Percentiles rank a stretch among this genome's conserved stretches.
Conservation (phyloP, 2,113 vertebrate genomes). For the Oncorhynchus gorbuscha region DNA sequence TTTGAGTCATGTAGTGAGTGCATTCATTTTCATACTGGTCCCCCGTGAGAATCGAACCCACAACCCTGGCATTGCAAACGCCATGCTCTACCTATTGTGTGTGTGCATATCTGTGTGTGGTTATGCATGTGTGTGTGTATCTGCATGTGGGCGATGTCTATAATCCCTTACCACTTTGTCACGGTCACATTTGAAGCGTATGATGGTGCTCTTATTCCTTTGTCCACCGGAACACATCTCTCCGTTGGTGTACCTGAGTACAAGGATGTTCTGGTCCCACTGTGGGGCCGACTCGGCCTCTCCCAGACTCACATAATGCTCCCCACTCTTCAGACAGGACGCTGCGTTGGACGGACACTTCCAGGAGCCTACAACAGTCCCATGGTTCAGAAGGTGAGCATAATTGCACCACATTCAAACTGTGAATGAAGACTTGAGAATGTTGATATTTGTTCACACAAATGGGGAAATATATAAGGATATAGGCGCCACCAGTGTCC, state of each 20-base stretch:
- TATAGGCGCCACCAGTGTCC: no score
- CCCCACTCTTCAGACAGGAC: slow-evolving; percentile 75
- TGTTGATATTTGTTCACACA: no score
- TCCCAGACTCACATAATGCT: slow-evolving; percentile 82
- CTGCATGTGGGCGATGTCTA: background rate
- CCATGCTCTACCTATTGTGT: no score
- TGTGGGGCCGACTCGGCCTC: slow-evolving; percentile 73
- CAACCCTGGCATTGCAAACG: no score
- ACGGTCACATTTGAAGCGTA: slow-evolving; percentile 85
- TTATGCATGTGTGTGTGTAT: background rate
- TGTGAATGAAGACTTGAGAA: no score
- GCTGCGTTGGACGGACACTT: slow-evolving; percentile 82
- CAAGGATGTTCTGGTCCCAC: slow-evolving; percentile 62
- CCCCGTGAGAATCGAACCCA: no score
- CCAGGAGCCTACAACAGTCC: slow-evolving; percentile 57
- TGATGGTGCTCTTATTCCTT: slow-evolving; percentile 76
- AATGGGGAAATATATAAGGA: no score
- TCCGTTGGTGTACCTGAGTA: slow-evolving; percentile 82
- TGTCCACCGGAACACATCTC: slow-evolving; percentile 75
- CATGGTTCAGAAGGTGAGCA: background rate
- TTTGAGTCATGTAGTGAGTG: no score
- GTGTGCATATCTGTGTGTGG: no score
- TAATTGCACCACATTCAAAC: background rate
- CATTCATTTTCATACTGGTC: no score
- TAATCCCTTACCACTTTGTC: slow-evolving; percentile 77